Percentiles rank a stretch among this genome's conserved stretches.
Conservation (phyloP, 2,888 invertebrate species). For the Thelaira solivaga region DNA sequence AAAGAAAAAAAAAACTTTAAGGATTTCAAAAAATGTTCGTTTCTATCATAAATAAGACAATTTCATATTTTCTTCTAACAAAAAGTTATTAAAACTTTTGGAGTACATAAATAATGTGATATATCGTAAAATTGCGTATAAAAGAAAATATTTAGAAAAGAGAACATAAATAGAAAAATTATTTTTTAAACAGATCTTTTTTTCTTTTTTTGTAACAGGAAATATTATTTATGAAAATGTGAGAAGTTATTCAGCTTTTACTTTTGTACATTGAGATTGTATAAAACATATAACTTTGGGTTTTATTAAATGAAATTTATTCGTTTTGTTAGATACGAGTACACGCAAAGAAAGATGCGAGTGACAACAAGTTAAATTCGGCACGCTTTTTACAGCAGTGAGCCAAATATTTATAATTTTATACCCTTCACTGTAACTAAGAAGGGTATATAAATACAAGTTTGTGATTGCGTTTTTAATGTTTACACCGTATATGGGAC, state of each 20-base stretch:
- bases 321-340: too few relatives aligned
- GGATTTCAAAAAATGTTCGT: constrained; percentile 29
- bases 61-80: constrained; percentile 4
- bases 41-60: constrained; percentile 35
- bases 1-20: constrained; percentile 12
- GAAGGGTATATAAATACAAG: too few relatives aligned
- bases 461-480: too few relatives aligned
- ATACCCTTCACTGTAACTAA: too few relatives aligned
- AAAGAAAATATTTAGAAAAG: background rate
- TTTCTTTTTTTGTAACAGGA: background rate
- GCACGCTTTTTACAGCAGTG: too few relatives aligned
- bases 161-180: background rate
- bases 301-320: too few relatives aligned
- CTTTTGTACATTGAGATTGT: background rate
- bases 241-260: background rate
- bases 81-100: constrained; percentile 24
- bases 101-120: background rate
- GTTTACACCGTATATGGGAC: too few relatives aligned
- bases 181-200: background rate
- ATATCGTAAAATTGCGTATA: background rate
- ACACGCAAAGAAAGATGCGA: too few relatives aligned
- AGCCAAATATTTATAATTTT: too few relatives aligned
- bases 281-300: too few relatives aligned
- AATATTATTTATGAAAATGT: background rate
- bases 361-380: too few relatives aligned